Percentiles rank a stretch among this genome's conserved stretches.
These are phyloP conservation scores for Morpho helenor DNA, from an alignment of 2,888 invertebrate species.

Conservation along the genomic window DNA sequence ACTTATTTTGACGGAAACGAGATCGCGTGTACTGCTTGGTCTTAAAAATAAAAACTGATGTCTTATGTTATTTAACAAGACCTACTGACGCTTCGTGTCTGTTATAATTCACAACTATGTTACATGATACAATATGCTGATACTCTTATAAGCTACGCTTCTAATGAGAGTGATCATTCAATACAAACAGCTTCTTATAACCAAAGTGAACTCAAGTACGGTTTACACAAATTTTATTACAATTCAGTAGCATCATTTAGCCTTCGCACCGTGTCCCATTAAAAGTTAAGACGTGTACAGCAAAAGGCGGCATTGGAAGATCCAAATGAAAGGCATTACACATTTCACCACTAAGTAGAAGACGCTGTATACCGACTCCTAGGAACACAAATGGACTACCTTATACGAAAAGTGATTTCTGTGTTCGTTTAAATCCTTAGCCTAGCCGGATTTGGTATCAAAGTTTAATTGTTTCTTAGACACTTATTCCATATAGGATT, in stretches of 20 bases:
- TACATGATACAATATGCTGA: no score
- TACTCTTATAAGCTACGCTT: no score
- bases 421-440: constrained; percentile 21
- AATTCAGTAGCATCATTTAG: constrained; percentile 7
- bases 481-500: constrained; percentile 5
- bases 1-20: not conserved
- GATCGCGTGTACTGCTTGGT: no score
- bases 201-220: no score
- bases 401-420: constrained; percentile 48
- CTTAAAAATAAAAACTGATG: no score
- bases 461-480: constrained; percentile 11
- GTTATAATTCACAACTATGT: no score
- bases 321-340: constrained; percentile 51
- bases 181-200: no score
- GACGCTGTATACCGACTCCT: constrained; percentile 53
- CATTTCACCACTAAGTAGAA: constrained; percentile 73
- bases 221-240: not conserved
- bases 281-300: constrained; percentile 36
- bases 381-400: constrained; percentile 58
- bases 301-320: constrained; percentile 40
- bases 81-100: no score
- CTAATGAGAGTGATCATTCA: no score
- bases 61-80: no score
- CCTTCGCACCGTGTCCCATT: constrained; percentile 20
- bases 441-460: constrained; percentile 13